Conservation (phyloP, 2,888 invertebrate species). For the Aphodius granarius region DNA sequence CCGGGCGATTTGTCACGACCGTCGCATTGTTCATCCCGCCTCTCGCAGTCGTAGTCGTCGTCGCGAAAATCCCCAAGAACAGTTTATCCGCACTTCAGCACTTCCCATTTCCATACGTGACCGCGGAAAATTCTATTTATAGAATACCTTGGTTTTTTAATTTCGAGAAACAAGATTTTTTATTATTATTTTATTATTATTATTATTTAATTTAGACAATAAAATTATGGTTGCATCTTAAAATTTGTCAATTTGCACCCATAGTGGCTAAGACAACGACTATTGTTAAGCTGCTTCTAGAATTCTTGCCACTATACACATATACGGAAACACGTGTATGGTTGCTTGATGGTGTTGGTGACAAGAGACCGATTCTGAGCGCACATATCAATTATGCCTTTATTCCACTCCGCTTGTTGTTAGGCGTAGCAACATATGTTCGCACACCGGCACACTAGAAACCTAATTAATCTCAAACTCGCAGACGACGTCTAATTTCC, state of each 20-base stretch:
- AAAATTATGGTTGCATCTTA: too few relatives aligned
- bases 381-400: neutral
- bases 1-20: slow-evolving; percentile 4
- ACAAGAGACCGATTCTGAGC: neutral
- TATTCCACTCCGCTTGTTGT: neutral
- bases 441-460: neutral
- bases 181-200: too few relatives aligned
- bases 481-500: neutral
- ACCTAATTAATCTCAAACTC: neutral
- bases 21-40: neutral
- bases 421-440: neutral
- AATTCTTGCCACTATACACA: too few relatives aligned
- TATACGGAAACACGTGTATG: too few relatives aligned
- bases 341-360: too few relatives aligned
- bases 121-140: neutral
- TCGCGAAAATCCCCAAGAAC: neutral
- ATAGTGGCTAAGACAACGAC: too few relatives aligned
- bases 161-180: too few relatives aligned
- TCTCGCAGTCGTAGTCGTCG: neutral
- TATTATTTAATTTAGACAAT: too few relatives aligned
- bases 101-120: slow-evolving; percentile 11
- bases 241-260: too few relatives aligned
- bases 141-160: too few relatives aligned
- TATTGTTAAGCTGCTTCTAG: too few relatives aligned
- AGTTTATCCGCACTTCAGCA: slow-evolving; percentile 9